Evolutionary conservation across 1,140 invertebrate species (phyloP).

Genomic region (Aphelenchoides avenae): DNA sequence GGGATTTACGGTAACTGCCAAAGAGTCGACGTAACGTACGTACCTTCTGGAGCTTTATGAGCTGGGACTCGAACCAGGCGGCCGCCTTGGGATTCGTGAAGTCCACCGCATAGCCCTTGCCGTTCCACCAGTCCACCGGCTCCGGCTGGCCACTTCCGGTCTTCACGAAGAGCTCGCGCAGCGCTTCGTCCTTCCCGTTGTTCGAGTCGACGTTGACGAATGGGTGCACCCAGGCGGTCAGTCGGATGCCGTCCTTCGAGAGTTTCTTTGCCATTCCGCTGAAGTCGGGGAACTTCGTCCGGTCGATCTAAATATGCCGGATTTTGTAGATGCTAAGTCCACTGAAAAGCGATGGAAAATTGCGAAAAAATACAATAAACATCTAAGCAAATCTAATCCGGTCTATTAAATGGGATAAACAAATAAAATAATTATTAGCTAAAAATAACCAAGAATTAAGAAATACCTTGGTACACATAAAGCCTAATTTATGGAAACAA

Average conservation of each 20-base stretch:
- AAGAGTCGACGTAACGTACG: no score
- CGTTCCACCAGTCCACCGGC: constrained; percentile 79
- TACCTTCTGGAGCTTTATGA: constrained; percentile 66
- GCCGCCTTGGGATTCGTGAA: constrained; percentile 73
- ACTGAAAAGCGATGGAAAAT: no score
- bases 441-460: no score
- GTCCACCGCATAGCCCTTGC: constrained; percentile 70
- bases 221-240: constrained; percentile 82
- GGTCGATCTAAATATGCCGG: no score
- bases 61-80: constrained; percentile 70
- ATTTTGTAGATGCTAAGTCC: no score
- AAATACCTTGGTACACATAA: constrained; percentile 14
- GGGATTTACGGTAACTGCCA: no score
- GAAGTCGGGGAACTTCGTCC: constrained; percentile 12
- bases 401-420: no score
- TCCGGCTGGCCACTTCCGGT: constrained; percentile 46
- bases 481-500: background rate
- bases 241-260: constrained; percentile 65
- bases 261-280: constrained; percentile 23
- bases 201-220: constrained; percentile 76
- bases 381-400: no score
- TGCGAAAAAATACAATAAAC: no score
- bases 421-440: no score
- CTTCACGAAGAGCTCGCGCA: constrained; percentile 39
- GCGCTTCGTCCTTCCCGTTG: constrained; percentile 61